phyloP scores from a whole-genome alignment of 1,140 invertebrate genomes.

The Metaphire vulgaris region DNA sequence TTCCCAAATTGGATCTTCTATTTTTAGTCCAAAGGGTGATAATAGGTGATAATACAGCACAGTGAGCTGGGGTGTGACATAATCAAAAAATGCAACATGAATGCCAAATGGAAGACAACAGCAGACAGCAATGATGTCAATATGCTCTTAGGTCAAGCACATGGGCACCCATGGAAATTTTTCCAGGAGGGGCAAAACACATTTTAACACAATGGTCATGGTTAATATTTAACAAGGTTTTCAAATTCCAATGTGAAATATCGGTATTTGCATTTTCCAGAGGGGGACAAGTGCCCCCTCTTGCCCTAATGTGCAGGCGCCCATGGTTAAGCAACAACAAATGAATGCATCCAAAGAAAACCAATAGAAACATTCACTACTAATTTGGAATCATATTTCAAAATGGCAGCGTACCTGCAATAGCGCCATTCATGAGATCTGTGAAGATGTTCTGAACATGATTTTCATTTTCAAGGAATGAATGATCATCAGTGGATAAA shows the following conservation, averaged over 20 bases:
- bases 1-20: no score
- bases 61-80: no score
- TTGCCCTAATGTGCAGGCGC: not conserved
- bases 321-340: not conserved
- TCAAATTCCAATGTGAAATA: no score
- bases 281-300: not conserved
- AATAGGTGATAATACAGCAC: no score
- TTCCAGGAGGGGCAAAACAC: not conserved
- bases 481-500: not conserved
- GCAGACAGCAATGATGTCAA: no score
- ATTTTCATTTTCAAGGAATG: conserved; percentile 44
- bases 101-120: no score
- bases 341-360: not conserved
- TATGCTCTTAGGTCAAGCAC: no score
- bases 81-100: no score
- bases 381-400: not conserved
- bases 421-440: conserved; percentile 66
- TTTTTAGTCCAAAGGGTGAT: no score
- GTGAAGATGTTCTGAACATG: conserved; percentile 57
- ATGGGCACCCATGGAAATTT: not conserved
- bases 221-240: not conserved
- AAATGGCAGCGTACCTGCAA: conserved; percentile 59
- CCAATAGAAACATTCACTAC: no score
- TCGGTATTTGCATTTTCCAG: no score
- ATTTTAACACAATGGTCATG: not conserved